Conservation (phyloP, 1,140 invertebrate species). For the Aphelinus atriplicis region DNA sequence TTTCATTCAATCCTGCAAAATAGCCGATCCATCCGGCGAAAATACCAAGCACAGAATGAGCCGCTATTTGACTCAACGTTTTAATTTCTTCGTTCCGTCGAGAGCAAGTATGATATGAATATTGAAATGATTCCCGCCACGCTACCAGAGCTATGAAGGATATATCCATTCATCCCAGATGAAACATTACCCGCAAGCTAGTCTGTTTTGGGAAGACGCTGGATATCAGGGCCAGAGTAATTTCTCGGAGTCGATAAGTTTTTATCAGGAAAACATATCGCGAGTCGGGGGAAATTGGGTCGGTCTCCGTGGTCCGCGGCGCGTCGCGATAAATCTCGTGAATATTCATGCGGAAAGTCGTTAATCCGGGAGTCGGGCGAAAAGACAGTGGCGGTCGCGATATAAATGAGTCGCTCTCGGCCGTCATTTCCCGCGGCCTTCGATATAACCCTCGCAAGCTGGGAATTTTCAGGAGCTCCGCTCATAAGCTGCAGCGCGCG, state of each 20-base stretch:
- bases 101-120: no score
- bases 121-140: no score
- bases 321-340: conserved; percentile 5
- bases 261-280: not conserved
- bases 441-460: not conserved
- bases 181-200: not conserved
- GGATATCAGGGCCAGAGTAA: no score
- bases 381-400: not conserved
- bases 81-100: no score
- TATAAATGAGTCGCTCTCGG: not conserved
- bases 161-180: conserved; percentile 6
- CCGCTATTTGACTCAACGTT: no score
- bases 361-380: conserved; percentile 15
- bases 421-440: not conserved
- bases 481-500: not conserved
- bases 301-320: not conserved
- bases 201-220: no score
- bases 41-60: no score
- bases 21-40: no score
- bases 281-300: conserved; percentile 7
- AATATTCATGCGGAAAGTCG: conserved; percentile 23
- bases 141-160: no score
- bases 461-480: conserved; percentile 3
- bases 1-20: no score
- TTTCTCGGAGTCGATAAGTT: not conserved